Percentiles rank a stretch among this genome's conserved stretches.
Evolutionary conservation across 2,888 invertebrate genomes (phyloP).

Genomic region (Spodoptera exigua): DNA sequence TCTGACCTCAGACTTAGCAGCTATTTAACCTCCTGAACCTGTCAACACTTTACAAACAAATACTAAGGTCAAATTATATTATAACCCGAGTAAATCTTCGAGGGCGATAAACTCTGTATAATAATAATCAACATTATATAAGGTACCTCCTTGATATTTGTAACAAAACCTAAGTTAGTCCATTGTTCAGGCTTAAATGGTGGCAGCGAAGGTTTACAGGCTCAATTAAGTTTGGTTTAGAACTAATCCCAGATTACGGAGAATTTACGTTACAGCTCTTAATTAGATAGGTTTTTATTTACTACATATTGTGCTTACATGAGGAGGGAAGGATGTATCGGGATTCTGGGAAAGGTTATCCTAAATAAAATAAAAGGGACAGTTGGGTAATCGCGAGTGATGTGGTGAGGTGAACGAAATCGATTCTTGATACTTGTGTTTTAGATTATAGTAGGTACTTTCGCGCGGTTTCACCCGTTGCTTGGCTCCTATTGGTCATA

Average conservation of each 20-base stretch:
- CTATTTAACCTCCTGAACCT: too few species aligned
- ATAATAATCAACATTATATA: constrained; percentile 43
- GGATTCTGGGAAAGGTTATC: too few species aligned
- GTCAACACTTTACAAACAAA: too few species aligned
- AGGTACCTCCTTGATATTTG: constrained; percentile 38
- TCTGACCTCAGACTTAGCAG: too few species aligned
- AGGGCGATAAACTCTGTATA: constrained; percentile 17
- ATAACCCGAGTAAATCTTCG: constrained; percentile 11
- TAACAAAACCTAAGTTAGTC: constrained; percentile 30
- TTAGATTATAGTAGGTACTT: too few species aligned
- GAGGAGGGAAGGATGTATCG: too few species aligned
- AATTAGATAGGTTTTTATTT: constrained; percentile 31
- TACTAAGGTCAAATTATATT: neutral
- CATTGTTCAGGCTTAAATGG: constrained; percentile 40
- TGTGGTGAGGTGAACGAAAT: too few species aligned
- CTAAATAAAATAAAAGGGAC: too few species aligned
- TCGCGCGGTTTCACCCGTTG: too few species aligned
- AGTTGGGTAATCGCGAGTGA: too few species aligned
- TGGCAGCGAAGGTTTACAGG: constrained; percentile 29
- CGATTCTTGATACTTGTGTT: too few species aligned
- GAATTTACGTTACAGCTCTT: constrained; percentile 19
- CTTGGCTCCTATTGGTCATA: too few species aligned
- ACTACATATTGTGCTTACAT: neutral
- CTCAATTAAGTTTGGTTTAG: constrained; percentile 35
- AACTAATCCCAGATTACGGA: constrained; percentile 38